Evolutionary conservation across 2,888 invertebrate species (phyloP), one percentile per base, ranked within the genome.

Genomic region (Ceratothoa steindachneri): DNA sequence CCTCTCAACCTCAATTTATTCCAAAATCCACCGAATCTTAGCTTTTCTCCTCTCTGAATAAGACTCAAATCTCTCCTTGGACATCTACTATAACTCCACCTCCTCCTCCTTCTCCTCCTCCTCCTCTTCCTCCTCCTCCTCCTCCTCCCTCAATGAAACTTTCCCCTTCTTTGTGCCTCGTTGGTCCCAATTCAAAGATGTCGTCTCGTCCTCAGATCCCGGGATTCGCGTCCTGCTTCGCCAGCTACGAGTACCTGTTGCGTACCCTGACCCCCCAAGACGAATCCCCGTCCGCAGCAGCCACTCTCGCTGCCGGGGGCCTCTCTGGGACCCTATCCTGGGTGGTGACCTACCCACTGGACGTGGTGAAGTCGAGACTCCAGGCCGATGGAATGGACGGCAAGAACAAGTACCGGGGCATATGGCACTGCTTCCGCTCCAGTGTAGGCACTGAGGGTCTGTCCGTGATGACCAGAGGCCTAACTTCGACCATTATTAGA

Each of bases 251-350:
- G 84, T 86, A 88, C 22, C 84, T 93, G 83, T 91, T 90, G 41
- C 80, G 78, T 12, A 55, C 65, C 3, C 69, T 72, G 69, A 64
- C 22, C 24, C 64, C 74, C 4, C 30, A 41, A 52, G 77, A 81
- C 75, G 66, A 72, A 53, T 12, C 60, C 5, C 86, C 89, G 65
- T 89, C 89, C 1, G 89, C 90, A 0, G 82, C 85, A 55, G 88
- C 87, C 75, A 90, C 94, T 84, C 87, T 97, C 70, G 82, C 89
- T 75, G 93, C 94, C 0, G 97, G 97, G 12, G 97, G 95, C 2
- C 81, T 89, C 1, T 94, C 95, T 0, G 97, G 97, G 0, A 89
- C 90, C 41, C 84, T 89, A 1, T 95, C 95, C 1, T 97, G 97
- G 97, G 82, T 92, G 0, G 82, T 91, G 53, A 88, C 91, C 55